phyloP scores from a whole-genome alignment of 2,113 vertebrate genomes.

The Nothoprocta pentlandii region DNA sequence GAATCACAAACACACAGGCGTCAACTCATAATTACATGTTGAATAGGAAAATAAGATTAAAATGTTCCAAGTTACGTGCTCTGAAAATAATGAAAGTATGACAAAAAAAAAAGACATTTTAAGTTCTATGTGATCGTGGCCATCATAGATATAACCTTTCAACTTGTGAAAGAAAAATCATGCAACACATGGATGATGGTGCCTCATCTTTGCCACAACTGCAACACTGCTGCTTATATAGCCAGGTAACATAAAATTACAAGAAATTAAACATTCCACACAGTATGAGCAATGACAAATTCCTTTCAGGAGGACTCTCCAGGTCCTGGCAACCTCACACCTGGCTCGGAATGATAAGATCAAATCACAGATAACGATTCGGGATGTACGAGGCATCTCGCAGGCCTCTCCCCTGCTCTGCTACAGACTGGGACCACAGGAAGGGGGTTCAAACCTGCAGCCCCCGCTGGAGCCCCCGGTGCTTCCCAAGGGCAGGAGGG shows the following conservation, averaged over 20 bases:
- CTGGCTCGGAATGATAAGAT: not conserved
- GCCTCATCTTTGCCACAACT: not conserved
- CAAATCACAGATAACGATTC: not conserved
- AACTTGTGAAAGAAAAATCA: not conserved
- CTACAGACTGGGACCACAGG: not conserved
- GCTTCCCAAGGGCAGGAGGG: not conserved
- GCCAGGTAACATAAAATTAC: not conserved
- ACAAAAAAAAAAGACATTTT: not conserved
- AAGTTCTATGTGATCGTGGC: not conserved
- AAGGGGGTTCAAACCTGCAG: not conserved
- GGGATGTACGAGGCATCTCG: not conserved
- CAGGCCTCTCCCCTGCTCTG: not conserved
- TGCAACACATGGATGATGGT: not conserved
- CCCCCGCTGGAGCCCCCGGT: not conserved
- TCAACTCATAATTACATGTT: not conserved
- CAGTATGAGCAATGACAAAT: not conserved
- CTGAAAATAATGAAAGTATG: not conserved
- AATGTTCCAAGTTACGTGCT: not conserved
- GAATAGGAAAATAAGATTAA: not conserved
- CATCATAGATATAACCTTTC: not conserved
- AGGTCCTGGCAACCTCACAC: not conserved
- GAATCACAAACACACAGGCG: not conserved
- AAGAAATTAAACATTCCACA: not conserved
- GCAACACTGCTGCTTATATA: not conserved
- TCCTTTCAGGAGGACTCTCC: not conserved